Conservation (phyloP, 2,113 vertebrate genomes). For the Azemiops feae region DNA sequence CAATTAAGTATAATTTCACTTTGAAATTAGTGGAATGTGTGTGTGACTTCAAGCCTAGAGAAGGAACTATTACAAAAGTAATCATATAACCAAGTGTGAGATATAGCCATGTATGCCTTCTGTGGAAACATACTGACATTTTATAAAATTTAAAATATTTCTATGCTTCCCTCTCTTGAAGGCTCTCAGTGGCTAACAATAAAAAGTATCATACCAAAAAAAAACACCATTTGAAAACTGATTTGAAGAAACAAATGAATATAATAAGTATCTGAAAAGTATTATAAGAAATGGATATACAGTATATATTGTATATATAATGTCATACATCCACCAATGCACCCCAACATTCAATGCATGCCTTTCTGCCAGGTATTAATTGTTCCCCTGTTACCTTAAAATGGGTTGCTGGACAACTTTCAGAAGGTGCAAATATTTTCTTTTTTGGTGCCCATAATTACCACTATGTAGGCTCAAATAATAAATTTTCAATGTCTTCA, state of each 20-base stretch:
- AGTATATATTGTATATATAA: neutral
- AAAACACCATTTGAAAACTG: neutral
- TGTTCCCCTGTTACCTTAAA: neutral
- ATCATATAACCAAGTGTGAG: neutral
- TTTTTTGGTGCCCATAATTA: no score
- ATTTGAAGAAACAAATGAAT: neutral
- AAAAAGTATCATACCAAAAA: no score
- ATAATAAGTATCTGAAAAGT: neutral
- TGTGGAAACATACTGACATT: neutral
- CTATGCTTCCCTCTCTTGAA: neutral
- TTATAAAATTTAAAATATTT: neutral
- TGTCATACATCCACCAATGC: neutral
- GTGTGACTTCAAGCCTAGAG: neutral
- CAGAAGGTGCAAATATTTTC: no score
- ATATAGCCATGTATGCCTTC: neutral
- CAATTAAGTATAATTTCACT: constrained; percentile 27
- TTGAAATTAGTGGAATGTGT: neutral
- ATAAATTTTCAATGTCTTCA: neutral
- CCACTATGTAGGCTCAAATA: no score
- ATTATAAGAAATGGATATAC: neutral
- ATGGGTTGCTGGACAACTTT: neutral
- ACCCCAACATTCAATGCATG: neutral
- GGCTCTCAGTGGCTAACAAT: neutral
- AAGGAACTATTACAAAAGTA: neutral
- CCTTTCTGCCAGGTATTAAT: neutral